Base-by-base conservation (phyloP, 2,797 vertebrate species). In the Ceryle rudis region DNA sequence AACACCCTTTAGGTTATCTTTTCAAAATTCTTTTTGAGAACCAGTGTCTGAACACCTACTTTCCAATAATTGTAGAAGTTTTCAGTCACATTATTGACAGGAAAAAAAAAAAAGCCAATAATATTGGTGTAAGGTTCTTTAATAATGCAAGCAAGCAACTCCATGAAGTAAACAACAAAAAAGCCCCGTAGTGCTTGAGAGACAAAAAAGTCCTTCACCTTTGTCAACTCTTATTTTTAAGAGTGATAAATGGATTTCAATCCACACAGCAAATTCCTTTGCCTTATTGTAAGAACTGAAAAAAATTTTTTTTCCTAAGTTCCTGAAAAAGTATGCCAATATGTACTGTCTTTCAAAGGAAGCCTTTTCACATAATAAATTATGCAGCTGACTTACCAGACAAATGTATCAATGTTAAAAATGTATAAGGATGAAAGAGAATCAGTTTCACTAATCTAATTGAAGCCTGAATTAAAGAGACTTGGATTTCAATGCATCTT, bases 341-440 rank as follows among this genome's bases (percentile, higher is more conserved):
- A 52, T 0, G 2, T 49, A 35, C 20, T 18, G 41, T 41, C 41
- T 86, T 88, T 90, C 47, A 81, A 33, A 90, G 61, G 41, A 19
- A 86, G 72, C 26, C 61, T 85, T 93, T 73, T 83, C 21, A 81
- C 77, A 77, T 47, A 94, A 81, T 51, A 65, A 86, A 93, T 91
- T 83, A 93, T 51, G 62, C 78, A 84, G 20, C 71, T 89, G 46
- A 86, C 31, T 90, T 90, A 35, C 66, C 69, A 41, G 28, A 86
- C 67, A 92, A 96, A 91, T 60, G 33, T 78, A 89, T 94, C 75
- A 78, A 83, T 61, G 73, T 94, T 96, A 93, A 96, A 96, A 89
- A 91, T 93, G 75, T 71, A 71, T 90, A 93, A 95, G 81, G 37
- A 90, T 81, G 91, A 93, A 95, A 85, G 0, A 87, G 67, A 91